These are phyloP conservation scores for Delichon dasypus DNA, from an alignment of 2,797 vertebrate species.

Conservation along the genomic window DNA sequence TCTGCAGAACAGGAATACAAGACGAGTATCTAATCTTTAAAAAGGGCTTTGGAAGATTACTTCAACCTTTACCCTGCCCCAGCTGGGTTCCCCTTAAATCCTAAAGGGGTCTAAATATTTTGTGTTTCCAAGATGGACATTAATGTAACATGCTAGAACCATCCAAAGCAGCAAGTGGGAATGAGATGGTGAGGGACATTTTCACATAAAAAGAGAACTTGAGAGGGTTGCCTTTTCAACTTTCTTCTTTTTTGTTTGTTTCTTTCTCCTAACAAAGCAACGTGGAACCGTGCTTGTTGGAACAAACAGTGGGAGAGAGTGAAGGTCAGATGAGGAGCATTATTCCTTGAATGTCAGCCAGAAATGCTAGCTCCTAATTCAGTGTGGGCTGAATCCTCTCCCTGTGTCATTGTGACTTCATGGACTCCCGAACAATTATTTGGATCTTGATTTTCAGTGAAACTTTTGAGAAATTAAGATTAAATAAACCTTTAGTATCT, in stretches of 20 bases:
- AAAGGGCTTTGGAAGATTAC: conserved; percentile 37
- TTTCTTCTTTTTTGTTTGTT: neutral
- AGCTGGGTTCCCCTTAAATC: conserved; percentile 9
- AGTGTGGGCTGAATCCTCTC: neutral
- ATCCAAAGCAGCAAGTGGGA: neutral
- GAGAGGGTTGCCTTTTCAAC: neutral
- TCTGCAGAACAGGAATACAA: conserved; percentile 13
- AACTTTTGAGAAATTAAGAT: neutral
- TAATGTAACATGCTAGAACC: neutral
- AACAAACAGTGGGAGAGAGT: neutral
- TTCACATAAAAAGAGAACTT: neutral
- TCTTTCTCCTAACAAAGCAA: neutral
- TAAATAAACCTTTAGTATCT: neutral
- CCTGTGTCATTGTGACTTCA: neutral
- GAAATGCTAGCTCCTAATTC: neutral
- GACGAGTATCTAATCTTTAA: neutral
- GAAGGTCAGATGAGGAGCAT: neutral
- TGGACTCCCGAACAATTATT: neutral
- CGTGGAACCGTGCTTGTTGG: neutral
- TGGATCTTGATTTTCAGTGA: neutral
- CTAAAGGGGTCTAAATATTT: conserved; percentile 21
- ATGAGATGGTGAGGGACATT: neutral
- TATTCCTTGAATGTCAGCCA: neutral
- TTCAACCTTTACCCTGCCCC: conserved; percentile 1
- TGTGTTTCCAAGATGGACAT: neutral